Conservation (phyloP, 1,140 invertebrate species). For the Phocides pigmalion region DNA sequence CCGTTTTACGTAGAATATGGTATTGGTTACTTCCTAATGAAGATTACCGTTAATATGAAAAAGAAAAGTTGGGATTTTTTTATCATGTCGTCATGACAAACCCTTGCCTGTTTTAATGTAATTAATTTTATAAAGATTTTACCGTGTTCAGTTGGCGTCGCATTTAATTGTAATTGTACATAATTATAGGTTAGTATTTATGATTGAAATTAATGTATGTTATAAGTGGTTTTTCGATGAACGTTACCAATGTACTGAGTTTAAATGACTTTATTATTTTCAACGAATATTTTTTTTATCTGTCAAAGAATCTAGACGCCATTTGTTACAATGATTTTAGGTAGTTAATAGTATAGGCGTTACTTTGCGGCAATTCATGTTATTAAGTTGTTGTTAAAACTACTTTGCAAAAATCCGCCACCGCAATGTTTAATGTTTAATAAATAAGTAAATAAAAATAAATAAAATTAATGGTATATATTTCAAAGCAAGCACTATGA, state of each 20-base stretch:
- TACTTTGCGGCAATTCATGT: too few relatives aligned
- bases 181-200: constrained; percentile 17
- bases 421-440: too few relatives aligned
- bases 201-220: constrained; percentile 9
- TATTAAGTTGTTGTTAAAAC: too few relatives aligned
- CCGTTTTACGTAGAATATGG: too few relatives aligned
- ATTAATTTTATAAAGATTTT: constrained; percentile 3
- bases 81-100: constrained; percentile 7
- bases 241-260: constrained; percentile 14
- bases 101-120: constrained; percentile 14
- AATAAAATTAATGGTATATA: too few relatives aligned
- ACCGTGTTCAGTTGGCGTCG: constrained; percentile 3
- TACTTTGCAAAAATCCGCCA: too few relatives aligned
- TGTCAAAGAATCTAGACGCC: not conserved
- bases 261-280: not conserved
- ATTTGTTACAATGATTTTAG: not conserved
- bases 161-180: constrained; percentile 28
- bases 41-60: too few relatives aligned
- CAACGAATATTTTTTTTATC: not conserved
- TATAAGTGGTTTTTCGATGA: constrained; percentile 1
- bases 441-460: too few relatives aligned
- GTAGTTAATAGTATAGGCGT: too few relatives aligned
- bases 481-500: too few relatives aligned
- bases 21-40: too few relatives aligned
- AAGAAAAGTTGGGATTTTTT: not conserved